Conservation (phyloP, 1,140 invertebrate genomes). For the Habropoda laboriosa region DNA sequence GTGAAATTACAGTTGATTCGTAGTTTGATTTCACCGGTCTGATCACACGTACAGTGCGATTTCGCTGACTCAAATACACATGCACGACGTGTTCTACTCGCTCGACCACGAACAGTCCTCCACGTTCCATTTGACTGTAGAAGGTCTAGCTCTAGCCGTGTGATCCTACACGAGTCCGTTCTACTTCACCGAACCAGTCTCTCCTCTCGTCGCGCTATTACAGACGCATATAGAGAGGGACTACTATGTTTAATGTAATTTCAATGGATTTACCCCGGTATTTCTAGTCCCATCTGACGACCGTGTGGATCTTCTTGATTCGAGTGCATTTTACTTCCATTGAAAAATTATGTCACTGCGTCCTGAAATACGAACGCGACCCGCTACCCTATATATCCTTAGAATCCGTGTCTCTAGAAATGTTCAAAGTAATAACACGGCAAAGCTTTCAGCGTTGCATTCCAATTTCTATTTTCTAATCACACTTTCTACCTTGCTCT, state of each 20-base stretch:
- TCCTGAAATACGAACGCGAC: neutral
- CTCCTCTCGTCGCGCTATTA: neutral
- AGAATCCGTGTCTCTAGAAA: neutral
- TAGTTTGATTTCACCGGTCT: neutral
- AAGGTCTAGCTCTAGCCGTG: neutral
- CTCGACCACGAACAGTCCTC: neutral
- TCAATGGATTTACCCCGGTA: neutral
- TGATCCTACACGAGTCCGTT: neutral
- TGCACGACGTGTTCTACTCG: neutral
- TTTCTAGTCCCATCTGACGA: neutral
- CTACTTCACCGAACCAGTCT: neutral
- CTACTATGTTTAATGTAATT: slow-evolving; percentile 1
- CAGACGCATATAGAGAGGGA: no score
- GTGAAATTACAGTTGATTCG: neutral
- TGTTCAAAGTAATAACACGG: no score
- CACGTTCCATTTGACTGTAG: neutral
- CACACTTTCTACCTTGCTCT: no score
- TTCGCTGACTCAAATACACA: neutral
- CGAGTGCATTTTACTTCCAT: slow-evolving; percentile 8
- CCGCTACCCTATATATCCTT: neutral
- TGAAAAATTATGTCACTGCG: neutral
- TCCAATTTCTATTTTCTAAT: no score
- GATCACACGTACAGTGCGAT: neutral
- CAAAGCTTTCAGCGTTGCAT: no score
- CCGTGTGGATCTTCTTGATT: neutral